phyloP scores from a whole-genome alignment of 2,797 vertebrate genomes.

The Liasis olivaceus region DNA sequence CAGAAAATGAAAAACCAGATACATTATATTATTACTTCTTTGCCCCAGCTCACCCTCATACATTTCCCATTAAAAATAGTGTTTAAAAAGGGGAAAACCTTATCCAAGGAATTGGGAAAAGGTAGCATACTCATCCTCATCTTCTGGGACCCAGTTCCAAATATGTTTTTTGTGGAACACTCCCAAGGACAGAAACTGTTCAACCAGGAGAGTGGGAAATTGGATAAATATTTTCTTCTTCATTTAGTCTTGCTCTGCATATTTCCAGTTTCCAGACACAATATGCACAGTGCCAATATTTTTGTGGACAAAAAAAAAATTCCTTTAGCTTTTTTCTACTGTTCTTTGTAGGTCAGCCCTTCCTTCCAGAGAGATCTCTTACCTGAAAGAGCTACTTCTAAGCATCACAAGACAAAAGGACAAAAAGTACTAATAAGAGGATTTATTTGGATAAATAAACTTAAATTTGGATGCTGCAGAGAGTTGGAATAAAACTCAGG shows the following conservation, averaged over 20 bases:
- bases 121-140: not conserved
- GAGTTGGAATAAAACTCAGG: not conserved
- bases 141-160: not conserved
- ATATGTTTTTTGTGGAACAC: not conserved
- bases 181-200: not conserved
- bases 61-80: not conserved
- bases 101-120: not conserved
- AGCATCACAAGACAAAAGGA: not conserved
- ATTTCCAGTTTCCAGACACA: not conserved
- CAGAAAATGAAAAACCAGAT: not conserved
- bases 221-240: not conserved
- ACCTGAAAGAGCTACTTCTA: not conserved
- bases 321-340: not conserved
- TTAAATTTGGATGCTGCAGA: not conserved
- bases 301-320: not conserved
- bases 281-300: not conserved
- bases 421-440: not conserved
- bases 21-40: not conserved
- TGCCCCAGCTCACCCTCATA: not conserved
- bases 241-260: not conserved
- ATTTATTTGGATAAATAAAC: not conserved
- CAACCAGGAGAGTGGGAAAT: not conserved
- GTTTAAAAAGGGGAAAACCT: not conserved
- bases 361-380: not conserved
- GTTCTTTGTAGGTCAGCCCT: not conserved